A percentile compares a stretch with the other conserved stretches of the same genome.
phyloP scores from a whole-genome alignment of 2,113 vertebrate species.

The Daubentonia madagascariensis region DNA sequence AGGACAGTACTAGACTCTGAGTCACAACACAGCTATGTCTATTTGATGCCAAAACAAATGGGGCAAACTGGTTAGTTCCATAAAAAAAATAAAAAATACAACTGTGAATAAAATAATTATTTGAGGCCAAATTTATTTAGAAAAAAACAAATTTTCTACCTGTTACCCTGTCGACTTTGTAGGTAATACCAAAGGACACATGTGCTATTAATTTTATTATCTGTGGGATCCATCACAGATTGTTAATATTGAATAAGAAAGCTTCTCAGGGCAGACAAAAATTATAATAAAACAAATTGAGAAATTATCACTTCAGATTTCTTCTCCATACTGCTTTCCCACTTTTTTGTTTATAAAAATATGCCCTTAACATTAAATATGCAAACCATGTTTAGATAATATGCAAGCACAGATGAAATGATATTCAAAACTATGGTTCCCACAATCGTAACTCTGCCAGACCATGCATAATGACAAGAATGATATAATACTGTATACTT shows the following conservation, averaged over 20 bases:
- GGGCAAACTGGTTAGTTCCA: slow-evolving; percentile 45
- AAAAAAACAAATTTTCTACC: slow-evolving; percentile 5
- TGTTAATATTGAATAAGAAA: neutral
- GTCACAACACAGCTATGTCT: slow-evolving; percentile 53
- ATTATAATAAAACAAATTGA: slow-evolving; percentile 43
- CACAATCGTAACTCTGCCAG: neutral
- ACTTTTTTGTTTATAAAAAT: slow-evolving; percentile 42
- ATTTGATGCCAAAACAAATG: slow-evolving; percentile 71
- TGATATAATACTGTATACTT: neutral
- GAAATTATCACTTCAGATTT: slow-evolving; percentile 20
- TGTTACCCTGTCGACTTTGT: neutral
- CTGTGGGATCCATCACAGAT: neutral
- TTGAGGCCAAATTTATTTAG: slow-evolving; percentile 11
- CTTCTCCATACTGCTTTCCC: neutral
- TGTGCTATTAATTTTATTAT: slow-evolving; percentile 15
- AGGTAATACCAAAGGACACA: neutral
- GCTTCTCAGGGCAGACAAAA: neutral
- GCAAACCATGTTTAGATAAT: slow-evolving; percentile 27
- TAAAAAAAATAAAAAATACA: neutral
- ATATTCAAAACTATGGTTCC: slow-evolving; percentile 27
- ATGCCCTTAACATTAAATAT: slow-evolving; percentile 6
- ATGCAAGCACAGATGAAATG: neutral
- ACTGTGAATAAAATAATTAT: slow-evolving; percentile 5
- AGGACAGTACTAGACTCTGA: slow-evolving; percentile 57
- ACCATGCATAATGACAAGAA: neutral